A percentile compares a stretch with the other conserved stretches of the same genome.
Evolutionary conservation across 2,888 invertebrate species (phyloP).

Genomic region (Lathronympha strigana): DNA sequence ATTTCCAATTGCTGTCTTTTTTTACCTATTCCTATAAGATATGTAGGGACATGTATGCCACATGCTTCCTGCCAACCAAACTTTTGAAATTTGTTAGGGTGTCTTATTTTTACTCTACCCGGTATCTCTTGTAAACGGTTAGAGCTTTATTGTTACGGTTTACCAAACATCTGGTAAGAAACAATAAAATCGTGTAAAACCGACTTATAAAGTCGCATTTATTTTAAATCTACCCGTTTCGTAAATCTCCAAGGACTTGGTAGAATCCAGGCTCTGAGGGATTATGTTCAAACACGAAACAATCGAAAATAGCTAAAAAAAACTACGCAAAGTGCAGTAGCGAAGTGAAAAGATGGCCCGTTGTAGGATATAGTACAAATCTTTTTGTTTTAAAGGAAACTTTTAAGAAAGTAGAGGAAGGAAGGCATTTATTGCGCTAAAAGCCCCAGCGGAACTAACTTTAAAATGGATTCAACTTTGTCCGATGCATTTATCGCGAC

Average conservation of each 20-base stretch:
- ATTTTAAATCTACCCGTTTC: no score
- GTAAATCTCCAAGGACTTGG: neutral
- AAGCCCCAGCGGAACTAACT: constrained; percentile 80
- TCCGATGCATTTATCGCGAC: constrained; percentile 74
- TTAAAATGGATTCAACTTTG: constrained; percentile 84
- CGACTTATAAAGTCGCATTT: no score
- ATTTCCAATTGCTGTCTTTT: no score
- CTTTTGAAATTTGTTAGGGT: no score
- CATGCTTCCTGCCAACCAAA: no score
- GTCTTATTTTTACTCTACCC: no score
- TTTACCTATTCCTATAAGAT: no score
- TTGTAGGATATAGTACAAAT: constrained; percentile 76
- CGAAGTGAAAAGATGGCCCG: constrained; percentile 59
- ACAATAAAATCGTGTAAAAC: no score
- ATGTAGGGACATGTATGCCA: no score
- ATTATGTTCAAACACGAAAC: constrained; percentile 8
- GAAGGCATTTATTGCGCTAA: constrained; percentile 84
- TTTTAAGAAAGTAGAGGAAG: constrained; percentile 81
- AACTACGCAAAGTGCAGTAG: constrained; percentile 38
- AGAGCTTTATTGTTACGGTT: no score
- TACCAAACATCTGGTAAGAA: no score
- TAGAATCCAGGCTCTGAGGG: neutral
- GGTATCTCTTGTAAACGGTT: no score
- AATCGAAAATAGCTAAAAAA: constrained; percentile 4
- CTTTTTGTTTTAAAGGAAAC: constrained; percentile 81